Conservation (phyloP, 23 tunicate species). For the Styela clava region DNA sequence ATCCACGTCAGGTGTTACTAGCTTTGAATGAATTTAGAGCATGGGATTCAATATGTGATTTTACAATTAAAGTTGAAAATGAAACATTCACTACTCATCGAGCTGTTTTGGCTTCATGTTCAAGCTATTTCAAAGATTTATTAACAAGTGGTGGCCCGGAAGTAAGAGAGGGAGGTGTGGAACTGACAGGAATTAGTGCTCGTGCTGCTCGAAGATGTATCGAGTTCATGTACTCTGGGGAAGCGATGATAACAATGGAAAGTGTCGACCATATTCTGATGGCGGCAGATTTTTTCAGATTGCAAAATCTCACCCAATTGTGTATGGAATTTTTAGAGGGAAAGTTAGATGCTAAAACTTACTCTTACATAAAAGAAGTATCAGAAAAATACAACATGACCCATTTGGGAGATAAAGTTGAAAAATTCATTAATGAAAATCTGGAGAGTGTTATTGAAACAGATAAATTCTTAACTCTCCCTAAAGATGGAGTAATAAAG, state of each 20-base stretch:
- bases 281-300: neutral
- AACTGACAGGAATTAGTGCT: neutral
- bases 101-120: slow-evolving; percentile 2
- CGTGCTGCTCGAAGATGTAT: neutral
- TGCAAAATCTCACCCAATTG: neutral
- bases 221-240: slow-evolving; percentile 8
- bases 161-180: neutral
- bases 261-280: neutral
- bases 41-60: slow-evolving; percentile 2
- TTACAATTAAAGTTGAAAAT: neutral
- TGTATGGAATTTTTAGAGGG: neutral
- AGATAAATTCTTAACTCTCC: neutral
- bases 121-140: neutral
- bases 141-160: neutral
- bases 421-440: neutral
- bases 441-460: neutral
- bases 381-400: neutral
- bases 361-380: neutral
- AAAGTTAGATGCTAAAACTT: neutral
- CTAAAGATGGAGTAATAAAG: neutral
- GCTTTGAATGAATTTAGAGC: neutral
- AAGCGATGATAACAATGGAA: neutral
- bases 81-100: neutral
- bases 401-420: neutral
- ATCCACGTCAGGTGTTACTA: neutral